These are phyloP conservation scores for Ceyx melanurus DNA, from an alignment of 2,113 vertebrate genomes.

Conservation along the genomic window DNA sequence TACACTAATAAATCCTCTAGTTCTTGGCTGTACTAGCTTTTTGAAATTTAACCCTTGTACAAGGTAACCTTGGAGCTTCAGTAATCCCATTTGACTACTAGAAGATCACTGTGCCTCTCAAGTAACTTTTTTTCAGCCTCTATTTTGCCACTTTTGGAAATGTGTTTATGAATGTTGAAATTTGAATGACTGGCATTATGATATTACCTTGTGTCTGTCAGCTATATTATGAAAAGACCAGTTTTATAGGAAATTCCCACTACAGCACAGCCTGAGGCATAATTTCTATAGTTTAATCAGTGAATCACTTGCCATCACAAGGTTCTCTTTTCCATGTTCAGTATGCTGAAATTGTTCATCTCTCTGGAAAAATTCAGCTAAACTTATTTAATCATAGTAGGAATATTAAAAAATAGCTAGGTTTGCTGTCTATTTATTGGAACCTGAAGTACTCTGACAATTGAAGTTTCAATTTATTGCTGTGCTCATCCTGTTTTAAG, in stretches of 20 bases:
- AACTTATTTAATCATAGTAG: conserved; percentile 29
- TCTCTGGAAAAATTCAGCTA: conserved; percentile 19
- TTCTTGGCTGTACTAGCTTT: background rate
- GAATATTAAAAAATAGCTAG: conserved; percentile 44
- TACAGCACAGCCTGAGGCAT: conserved; percentile 10
- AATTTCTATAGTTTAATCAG: conserved; percentile 42
- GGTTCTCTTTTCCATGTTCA: background rate
- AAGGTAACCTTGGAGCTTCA: background rate
- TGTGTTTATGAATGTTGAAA: background rate
- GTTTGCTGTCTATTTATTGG: conserved; percentile 21
- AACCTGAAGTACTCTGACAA: conserved; percentile 18
- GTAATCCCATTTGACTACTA: background rate
- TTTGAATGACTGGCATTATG: conserved; percentile 9
- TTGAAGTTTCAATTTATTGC: conserved; percentile 39
- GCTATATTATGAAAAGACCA: background rate
- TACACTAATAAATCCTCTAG: background rate
- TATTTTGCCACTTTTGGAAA: background rate
- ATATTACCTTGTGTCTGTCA: background rate
- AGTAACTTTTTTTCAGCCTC: background rate
- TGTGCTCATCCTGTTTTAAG: background rate
- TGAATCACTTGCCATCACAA: background rate
- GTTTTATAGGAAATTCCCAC: background rate
- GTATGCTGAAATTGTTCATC: background rate
- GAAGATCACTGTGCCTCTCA: background rate
- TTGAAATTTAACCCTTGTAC: conserved; percentile 9